Evolutionary conservation across 2,797 vertebrate species (phyloP).

Genomic region (Mormyrus proboscirostris): DNA sequence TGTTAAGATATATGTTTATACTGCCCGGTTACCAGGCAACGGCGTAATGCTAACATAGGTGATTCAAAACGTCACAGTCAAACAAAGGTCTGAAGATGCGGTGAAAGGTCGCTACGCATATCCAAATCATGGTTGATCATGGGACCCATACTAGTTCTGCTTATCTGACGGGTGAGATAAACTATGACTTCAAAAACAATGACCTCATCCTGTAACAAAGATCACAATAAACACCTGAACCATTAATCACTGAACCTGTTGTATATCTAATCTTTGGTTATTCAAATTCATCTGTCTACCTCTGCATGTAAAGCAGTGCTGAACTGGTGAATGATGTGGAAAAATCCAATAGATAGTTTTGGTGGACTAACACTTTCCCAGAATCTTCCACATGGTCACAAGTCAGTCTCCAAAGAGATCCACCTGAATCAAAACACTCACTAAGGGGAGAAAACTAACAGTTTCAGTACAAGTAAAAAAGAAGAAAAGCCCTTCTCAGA

Average conservation of each 20-base stretch:
- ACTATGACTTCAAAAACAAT: neutral
- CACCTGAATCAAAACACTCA: neutral
- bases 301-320: neutral
- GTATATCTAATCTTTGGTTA: neutral
- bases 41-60: constrained; percentile 38
- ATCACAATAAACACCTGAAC: neutral
- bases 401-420: neutral
- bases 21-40: constrained; percentile 13
- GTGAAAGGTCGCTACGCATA: constrained; percentile 25
- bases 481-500: neutral
- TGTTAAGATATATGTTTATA: constrained; percentile 22
- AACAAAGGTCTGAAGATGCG: constrained; percentile 28
- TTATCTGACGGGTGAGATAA: constrained; percentile 35
- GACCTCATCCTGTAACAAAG: constrained; percentile 4
- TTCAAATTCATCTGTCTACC: neutral
- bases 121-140: neutral
- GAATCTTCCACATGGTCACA: neutral
- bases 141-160: neutral
- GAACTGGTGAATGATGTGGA: neutral
- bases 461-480: neutral
- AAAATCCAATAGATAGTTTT: neutral
- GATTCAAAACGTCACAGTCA: constrained; percentile 42
- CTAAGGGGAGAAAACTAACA: neutral
- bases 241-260: neutral
- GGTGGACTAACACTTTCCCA: neutral